These are phyloP conservation scores for Zelostemma sp. DNA, from an alignment of 1,140 invertebrate genomes.

Conservation along the genomic window DNA sequence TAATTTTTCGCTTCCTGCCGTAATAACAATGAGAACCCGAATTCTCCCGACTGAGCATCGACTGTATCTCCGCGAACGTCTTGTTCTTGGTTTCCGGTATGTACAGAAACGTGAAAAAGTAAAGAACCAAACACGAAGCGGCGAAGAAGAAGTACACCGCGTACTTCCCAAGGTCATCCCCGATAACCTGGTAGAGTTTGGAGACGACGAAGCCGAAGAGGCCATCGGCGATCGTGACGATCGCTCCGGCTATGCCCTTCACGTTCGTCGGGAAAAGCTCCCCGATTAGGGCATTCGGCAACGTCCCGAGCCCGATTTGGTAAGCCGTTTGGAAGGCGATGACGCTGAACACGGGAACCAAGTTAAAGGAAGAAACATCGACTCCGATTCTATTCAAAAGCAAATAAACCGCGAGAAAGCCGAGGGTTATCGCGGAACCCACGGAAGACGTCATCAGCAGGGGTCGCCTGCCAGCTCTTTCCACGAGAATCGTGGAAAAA, in stretches of 20 bases:
- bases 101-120: constrained; percentile 58
- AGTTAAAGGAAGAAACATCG: constrained; percentile 63
- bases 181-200: constrained; percentile 80
- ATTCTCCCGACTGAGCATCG: constrained; percentile 41
- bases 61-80: constrained; percentile 65
- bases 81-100: constrained; percentile 70
- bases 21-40: constrained; percentile 5
- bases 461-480: constrained; percentile 78
- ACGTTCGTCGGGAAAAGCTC: constrained; percentile 83
- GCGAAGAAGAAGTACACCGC: constrained; percentile 84
- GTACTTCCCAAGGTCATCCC: constrained; percentile 74
- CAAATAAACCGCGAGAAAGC: constrained; percentile 75
- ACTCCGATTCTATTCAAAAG: constrained; percentile 59
- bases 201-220: constrained; percentile 83
- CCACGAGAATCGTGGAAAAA: constrained; percentile 77
- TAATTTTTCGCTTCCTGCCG: background rate
- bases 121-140: constrained; percentile 69
- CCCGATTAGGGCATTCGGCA: constrained; percentile 81
- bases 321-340: constrained; percentile 80
- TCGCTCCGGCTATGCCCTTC: constrained; percentile 78
- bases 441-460: constrained; percentile 76
- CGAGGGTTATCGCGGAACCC: constrained; percentile 72
- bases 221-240: constrained; percentile 77
- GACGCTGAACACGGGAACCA: constrained; percentile 77
- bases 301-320: constrained; percentile 80